Evolutionary conservation across 2,113 vertebrate genomes (phyloP).

Genomic region (Pachyramphus minor): DNA sequence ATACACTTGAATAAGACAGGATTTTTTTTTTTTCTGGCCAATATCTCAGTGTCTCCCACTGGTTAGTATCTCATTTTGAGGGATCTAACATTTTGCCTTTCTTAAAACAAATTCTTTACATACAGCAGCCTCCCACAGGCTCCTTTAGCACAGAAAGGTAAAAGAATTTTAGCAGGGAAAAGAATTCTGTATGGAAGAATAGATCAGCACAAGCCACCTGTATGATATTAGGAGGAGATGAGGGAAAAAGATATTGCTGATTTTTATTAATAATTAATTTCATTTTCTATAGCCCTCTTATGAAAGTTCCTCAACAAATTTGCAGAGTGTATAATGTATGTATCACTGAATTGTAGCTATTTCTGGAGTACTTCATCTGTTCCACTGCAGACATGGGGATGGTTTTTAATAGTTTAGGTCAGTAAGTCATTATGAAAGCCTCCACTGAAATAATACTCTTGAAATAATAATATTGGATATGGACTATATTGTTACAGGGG

Average conservation of each 20-base stretch:
- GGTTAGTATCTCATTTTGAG: conserved; percentile 35
- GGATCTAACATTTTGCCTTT: conserved; percentile 38
- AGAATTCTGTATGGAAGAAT: conserved; percentile 9
- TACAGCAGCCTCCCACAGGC: conserved; percentile 44
- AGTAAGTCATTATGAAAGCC: conserved; percentile 19
- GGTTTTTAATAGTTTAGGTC: conserved; percentile 28
- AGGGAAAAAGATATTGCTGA: conserved; percentile 28
- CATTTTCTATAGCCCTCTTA: conserved; percentile 30
- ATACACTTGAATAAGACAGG: conserved; percentile 23
- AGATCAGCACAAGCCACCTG: background rate
- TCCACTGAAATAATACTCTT: conserved; percentile 12
- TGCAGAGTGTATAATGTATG: conserved; percentile 3
- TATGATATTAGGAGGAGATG: background rate
- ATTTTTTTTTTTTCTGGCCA: background rate
- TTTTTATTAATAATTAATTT: conserved; percentile 51
- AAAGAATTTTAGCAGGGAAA: conserved; percentile 20
- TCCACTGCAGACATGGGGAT: background rate
- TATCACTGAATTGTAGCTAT: conserved; percentile 10
- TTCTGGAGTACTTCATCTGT: conserved; percentile 29
- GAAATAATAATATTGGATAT: background rate
- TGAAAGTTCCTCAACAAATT: conserved; percentile 39
- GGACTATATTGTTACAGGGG: background rate
- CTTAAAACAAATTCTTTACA: conserved; percentile 63
- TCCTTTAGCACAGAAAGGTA: conserved; percentile 12
- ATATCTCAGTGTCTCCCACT: conserved; percentile 22